Percentiles rank a stretch among this genome's conserved stretches.
Conservation (phyloP, 2,888 invertebrate genomes). For the Eledona agricola region DNA sequence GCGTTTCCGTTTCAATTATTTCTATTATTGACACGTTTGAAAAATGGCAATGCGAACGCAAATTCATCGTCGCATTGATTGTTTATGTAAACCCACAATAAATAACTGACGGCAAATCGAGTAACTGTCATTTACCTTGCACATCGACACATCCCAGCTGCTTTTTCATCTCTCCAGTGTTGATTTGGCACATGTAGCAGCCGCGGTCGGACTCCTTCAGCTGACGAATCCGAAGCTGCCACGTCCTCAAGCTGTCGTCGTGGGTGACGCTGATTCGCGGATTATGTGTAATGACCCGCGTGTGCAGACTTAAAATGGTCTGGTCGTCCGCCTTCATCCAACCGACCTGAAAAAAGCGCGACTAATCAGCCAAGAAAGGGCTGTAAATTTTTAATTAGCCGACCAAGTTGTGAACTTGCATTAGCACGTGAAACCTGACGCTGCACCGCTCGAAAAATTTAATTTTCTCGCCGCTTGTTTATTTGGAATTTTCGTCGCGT, state of each 20-base stretch:
- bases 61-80: no score
- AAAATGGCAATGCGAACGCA: no score
- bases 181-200: slow-evolving; percentile 84
- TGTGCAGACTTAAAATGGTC: slow-evolving; percentile 77
- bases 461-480: slow-evolving; percentile 6
- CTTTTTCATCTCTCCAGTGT: slow-evolving; percentile 80
- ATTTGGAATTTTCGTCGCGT: slow-evolving; percentile 6
- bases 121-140: slow-evolving; percentile 69
- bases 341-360: slow-evolving; percentile 69
- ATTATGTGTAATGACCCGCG: slow-evolving; percentile 79
- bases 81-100: no score
- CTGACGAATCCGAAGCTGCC: slow-evolving; percentile 78
- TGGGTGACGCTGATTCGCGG: slow-evolving; percentile 74
- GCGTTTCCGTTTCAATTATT: no score
- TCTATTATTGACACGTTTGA: no score
- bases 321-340: slow-evolving; percentile 81
- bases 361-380: slow-evolving; percentile 2
- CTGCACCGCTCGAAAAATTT: slow-evolving; percentile 1
- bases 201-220: slow-evolving; percentile 78
- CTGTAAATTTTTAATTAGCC: slow-evolving; percentile 38
- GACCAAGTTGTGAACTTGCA: slow-evolving; percentile 16
- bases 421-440: slow-evolving; percentile 13
- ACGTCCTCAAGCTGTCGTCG: slow-evolving; percentile 76
- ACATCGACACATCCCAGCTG: slow-evolving; percentile 81
- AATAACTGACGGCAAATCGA: no score